Evolutionary conservation across 2,888 invertebrate genomes (phyloP), one percentile per base, ranked within the genome.

Genomic region (Andrena trimmerana): DNA sequence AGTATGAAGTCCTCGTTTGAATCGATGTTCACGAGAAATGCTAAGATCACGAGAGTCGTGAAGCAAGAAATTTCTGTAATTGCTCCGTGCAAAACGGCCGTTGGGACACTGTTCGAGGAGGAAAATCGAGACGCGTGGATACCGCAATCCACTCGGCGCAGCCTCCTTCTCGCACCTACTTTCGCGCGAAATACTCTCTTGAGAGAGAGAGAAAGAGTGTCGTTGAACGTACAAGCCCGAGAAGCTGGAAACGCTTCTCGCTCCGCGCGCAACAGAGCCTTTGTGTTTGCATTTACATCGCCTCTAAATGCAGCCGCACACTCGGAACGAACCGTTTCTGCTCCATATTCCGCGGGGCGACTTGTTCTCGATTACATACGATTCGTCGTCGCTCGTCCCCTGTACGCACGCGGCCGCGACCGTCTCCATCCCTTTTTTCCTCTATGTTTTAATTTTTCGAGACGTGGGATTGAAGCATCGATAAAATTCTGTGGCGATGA

Each of bases 291-390:
- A 63, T 76, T 82, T 65, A 67, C 76, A 81, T 81, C 66, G 76
- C 63, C 33, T 67, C 62, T 71, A 76, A 82, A 82, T 82, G 67
- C 76, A 76, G 63, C 67, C 29, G 74, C 65, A 67, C 67, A 82
- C 82, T 82, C 82, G 82, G 76, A 82, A 82, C 75, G 69, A 70
- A 75, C 70, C 62, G 73, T 71, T 82, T 81, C 76, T 76, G 82
- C 76, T 63, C 67, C 71, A 76, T 75, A 81, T 82, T 71, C 33
- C 42, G 62, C 31, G 71, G 76, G 75, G 57, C 65, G 82, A 81
- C 82, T 68, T 68, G 67, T 62, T 42, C 67, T 60, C 82, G 71
- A 75, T 82, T 71, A 62, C 57, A 42, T 57, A 27, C 20, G 70
- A 59, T 70, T 75, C 75, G 24, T 67, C 50, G 33, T 31, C 63